Evolutionary conservation across 2,888 invertebrate genomes (phyloP).

Genomic region (Mimumesa dahlbomi): DNA sequence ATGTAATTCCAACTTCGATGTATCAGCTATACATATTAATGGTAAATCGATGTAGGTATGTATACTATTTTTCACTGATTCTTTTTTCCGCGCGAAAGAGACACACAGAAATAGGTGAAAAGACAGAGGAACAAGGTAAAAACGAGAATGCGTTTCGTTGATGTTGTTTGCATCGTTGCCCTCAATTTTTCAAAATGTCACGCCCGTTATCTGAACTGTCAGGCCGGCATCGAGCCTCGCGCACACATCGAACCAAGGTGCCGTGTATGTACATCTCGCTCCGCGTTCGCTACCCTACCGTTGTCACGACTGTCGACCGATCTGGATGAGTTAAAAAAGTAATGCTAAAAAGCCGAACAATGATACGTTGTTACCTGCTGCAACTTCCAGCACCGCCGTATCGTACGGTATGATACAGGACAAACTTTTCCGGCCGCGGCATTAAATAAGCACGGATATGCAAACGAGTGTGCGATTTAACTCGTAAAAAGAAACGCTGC

Average conservation of each 20-base stretch:
- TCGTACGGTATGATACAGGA: not conserved
- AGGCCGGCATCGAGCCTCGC: constrained; percentile 51
- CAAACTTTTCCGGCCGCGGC: constrained; percentile 46
- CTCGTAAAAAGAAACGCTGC: constrained; percentile 37
- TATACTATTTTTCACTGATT: constrained; percentile 24
- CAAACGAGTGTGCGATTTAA: constrained; percentile 8
- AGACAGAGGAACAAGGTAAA: constrained; percentile 40
- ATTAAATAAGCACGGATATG: constrained; percentile 30
- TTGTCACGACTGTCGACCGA: constrained; percentile 55
- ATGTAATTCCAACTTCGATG: constrained; percentile 45
- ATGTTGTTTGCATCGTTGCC: constrained; percentile 60
- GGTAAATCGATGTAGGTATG: constrained; percentile 49
- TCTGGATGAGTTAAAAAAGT: constrained; percentile 31
- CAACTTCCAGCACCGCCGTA: not conserved
- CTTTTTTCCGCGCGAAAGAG: constrained; percentile 9
- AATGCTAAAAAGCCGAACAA: not conserved
- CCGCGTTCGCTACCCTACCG: constrained; percentile 9
- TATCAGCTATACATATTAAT: constrained; percentile 46
- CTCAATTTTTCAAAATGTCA: constrained; percentile 67
- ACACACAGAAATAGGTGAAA: constrained; percentile 8
- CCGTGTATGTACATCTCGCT: constrained; percentile 38
- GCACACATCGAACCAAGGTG: constrained; percentile 57
- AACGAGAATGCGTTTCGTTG: constrained; percentile 60
- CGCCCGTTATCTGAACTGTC: constrained; percentile 60
- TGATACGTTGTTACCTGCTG: not conserved